Evolutionary conservation across 2,797 vertebrate genomes (phyloP), one percentile per base, ranked within the genome.

Genomic region (Artibeus jamaicensis): DNA sequence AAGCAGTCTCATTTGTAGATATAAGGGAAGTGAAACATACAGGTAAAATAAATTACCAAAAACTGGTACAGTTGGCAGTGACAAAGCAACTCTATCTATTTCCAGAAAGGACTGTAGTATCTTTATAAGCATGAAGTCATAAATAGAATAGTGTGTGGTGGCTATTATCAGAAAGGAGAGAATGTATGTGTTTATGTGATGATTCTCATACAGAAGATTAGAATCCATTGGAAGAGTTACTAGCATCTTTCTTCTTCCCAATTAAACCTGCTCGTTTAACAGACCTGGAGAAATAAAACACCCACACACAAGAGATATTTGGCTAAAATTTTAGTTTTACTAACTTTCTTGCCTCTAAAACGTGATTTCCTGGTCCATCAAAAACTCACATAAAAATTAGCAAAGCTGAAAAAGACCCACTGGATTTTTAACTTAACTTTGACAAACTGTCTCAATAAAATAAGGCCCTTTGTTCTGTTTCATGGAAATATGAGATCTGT

Each of bases 361-460:
- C 79, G 18, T 68, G 67, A 68, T 68, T 89, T 89, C 15, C 53
- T 55, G 29, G 55, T 39, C 24, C 15, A 79, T 74, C 68, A 78
- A 50, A 86, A 83, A 70, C 76, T 77, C 79, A 39, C 48, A 19
- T 2, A 5, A 67, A 29, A 37, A 39, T 59, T 9, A 65, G 12
- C 14, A 90, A 29, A 16, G 22, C 50, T 59, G 42, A 89, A 73
- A 85, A 93, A 76, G 48, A 5, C 0, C 8, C 39, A 6, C 0
- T 39, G 89, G 12, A 6, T 37, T 81, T 84, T 90, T 77, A 50
- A 53, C 48, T 37, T 68, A 85, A 86, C 65, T 93, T 88, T 65
- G 70, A 89, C 86, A 79, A 78, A 71, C 42, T 21, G 10, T 73
- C 68, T 67, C 48, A 34, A 24, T 34, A 82, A 48, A 76, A 59